Percentiles rank a stretch among this genome's conserved stretches.
Conservation (phyloP, 1,140 invertebrate species). For the Leptonema lineaticorne region DNA sequence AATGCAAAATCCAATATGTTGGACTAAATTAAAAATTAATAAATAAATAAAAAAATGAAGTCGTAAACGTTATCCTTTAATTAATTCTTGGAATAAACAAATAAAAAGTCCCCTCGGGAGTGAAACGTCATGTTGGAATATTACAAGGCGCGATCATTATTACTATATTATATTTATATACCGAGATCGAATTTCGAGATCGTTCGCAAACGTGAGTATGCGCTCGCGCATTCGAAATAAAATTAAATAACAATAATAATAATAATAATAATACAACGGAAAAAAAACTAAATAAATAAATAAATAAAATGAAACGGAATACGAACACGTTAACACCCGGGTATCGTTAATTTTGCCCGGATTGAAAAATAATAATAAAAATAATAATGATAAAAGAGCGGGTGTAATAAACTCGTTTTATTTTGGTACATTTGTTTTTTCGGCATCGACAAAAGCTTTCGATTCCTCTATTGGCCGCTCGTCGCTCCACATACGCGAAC, state of each 20-base stretch:
- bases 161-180: not conserved
- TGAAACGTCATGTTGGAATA: not conserved
- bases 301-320: not conserved
- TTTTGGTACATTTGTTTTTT: conserved; percentile 8
- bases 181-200: not conserved
- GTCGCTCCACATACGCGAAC: not conserved
- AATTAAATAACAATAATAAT: no score
- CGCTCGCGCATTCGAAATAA: not conserved
- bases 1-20: no score
- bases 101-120: no score
- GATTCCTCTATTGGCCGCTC: conserved; percentile 12
- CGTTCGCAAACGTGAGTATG: not conserved
- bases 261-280: not conserved
- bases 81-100: not conserved
- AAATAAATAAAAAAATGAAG: no score
- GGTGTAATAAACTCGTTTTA: not conserved
- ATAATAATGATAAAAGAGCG: no score
- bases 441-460: conserved; percentile 1
- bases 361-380: conserved; percentile 35
- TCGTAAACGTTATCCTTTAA: conserved; percentile 3
- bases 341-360: conserved; percentile 23
- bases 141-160: not conserved
- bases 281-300: not conserved
- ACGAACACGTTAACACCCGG: conserved; percentile 27
- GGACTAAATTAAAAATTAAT: no score